Evolutionary conservation across 53 echinoderm and acorn worm species (phyloP), one percentile per base, ranked within the genome.

Genomic region (Crossaster papposus): DNA sequence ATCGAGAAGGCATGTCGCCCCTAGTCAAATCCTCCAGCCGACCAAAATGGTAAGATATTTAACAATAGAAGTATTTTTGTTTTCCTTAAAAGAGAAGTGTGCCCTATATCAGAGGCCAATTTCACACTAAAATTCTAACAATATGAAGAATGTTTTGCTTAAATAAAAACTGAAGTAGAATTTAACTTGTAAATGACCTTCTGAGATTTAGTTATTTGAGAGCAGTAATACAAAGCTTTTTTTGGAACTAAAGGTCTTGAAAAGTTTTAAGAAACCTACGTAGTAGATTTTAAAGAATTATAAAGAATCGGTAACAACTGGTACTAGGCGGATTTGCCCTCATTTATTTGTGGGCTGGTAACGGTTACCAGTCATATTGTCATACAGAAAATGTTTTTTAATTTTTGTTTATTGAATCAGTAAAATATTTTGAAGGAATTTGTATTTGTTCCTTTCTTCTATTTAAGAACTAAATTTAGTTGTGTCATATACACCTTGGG

Each of bases 1-100:
- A 98, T 80, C 93, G 98, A 13, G 98, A 98, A 64, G 98, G 98
- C 10, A 98, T 98, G 98, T 89, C 98, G 71, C 98, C 98, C 15
- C 58, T 98, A 23, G 98, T 98, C 20, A 98, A 98, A 82, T 98
- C 98, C 62, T 91, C 96, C 52, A 94, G 94, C 26, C 81, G 96
- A 65, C 89, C 94, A 29, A 90, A 91, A 91, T 96, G 96, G 96
- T 96, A 87, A 91, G 94, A 65, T 78, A 33, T 74, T 52, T 20
- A 8, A 80, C 64, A 64, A 6, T 14, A 55, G 2, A 12, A 80
- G 36, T 54, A 24, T 29, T 37, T 71, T 37, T n/a, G n/a, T n/a
- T n/a, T 65, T 63, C 35, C 58, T 17, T 3, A 0, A 58, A 15
- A 58, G 44, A 44, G 44, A 58, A 58, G 7, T 58, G 58, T 20